Evolutionary conservation across 2,113 vertebrate genomes (phyloP).

Genomic region (Odontophorus gujanensis): DNA sequence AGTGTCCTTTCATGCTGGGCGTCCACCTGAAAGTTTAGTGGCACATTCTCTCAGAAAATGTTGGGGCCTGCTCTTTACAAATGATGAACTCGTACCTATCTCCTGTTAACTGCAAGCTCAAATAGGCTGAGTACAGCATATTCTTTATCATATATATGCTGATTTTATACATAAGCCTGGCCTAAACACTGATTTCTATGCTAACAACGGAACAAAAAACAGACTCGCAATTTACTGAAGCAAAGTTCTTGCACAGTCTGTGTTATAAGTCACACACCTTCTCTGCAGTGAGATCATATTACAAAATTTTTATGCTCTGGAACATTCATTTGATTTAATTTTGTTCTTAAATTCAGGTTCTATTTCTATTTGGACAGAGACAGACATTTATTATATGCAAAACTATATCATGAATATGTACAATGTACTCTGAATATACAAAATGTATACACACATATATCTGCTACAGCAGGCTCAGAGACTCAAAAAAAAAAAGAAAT

Average conservation of each 20-base stretch:
- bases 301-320: slow-evolving; percentile 19
- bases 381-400: neutral
- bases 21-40: neutral
- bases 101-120: neutral
- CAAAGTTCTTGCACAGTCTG: neutral
- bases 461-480: neutral
- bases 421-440: neutral
- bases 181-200: neutral
- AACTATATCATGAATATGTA: neutral
- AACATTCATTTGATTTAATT: slow-evolving; percentile 42
- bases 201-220: neutral
- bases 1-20: neutral
- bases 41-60: neutral
- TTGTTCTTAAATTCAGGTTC: slow-evolving; percentile 27
- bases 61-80: neutral
- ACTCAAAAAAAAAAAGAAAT: neutral
- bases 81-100: neutral
- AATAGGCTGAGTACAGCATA: neutral
- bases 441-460: neutral
- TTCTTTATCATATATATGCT: neutral
- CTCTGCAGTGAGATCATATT: slow-evolving; percentile 6
- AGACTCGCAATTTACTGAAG: neutral
- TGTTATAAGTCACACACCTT: neutral
- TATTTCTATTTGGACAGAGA: slow-evolving; percentile 31
- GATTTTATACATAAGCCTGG: neutral